Evolutionary conservation across 2,888 invertebrate species (phyloP).

Genomic region (Chloromyia formosa): DNA sequence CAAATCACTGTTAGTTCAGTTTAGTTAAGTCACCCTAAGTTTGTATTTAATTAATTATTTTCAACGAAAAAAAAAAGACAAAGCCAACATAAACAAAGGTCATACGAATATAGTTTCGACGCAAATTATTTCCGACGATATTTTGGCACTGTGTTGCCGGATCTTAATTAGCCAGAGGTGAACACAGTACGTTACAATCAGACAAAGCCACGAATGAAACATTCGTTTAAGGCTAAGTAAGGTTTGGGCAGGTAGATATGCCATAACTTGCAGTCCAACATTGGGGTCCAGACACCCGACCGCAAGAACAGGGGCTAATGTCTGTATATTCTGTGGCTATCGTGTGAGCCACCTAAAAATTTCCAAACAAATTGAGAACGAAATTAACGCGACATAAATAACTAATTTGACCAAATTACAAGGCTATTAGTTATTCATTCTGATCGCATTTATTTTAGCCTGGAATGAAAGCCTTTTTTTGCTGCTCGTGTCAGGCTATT

Average conservation of each 20-base stretch:
- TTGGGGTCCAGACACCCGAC: slow-evolving; percentile 7
- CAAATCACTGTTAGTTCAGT: no score
- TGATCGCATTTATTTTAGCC: slow-evolving; percentile 46
- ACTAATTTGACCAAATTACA: slow-evolving; percentile 52
- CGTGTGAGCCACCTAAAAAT: slow-evolving; percentile 42
- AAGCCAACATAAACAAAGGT: neutral
- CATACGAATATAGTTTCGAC: neutral
- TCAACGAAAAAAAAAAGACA: no score
- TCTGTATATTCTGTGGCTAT: slow-evolving; percentile 36
- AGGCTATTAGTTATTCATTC: slow-evolving; percentile 51
- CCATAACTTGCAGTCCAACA: neutral
- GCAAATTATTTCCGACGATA: slow-evolving; percentile 35
- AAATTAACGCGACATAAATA: slow-evolving; percentile 52
- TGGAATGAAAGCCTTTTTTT: slow-evolving; percentile 20
- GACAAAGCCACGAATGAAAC: neutral
- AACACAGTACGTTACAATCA: neutral
- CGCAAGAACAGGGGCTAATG: slow-evolving; percentile 38
- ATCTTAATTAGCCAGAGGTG: slow-evolving; percentile 35
- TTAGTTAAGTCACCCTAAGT: no score
- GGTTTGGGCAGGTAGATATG: no score
- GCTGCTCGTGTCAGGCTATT: slow-evolving; percentile 28
- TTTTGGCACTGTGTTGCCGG: slow-evolving; percentile 40
- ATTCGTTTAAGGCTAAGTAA: no score
- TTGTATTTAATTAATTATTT: no score
- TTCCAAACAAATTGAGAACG: slow-evolving; percentile 48